Evolutionary conservation across 2,888 invertebrate species (phyloP), one percentile per base, ranked within the genome.

Genomic region (Chrysotoxum bicinctum): DNA sequence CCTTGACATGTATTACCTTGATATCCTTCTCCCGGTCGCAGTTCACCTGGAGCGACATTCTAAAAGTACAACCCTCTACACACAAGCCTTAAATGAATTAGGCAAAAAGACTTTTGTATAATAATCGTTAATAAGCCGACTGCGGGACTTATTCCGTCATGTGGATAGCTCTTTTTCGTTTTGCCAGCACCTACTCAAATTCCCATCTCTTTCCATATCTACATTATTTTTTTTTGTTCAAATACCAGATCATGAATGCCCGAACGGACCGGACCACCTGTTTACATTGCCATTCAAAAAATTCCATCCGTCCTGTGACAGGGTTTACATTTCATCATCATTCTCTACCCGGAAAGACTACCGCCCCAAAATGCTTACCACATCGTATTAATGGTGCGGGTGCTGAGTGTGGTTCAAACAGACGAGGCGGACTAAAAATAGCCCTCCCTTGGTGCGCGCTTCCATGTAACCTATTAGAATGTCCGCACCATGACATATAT

Each of bases 101-200:
- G 72, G 74, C 70, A 69, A 64, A 83, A 70, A 54, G 52, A 48
- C 58, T 70, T 79, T 50, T 43, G 60, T 58, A 66, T 66, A 75
- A 75, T 72, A 79, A 76, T 79, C 79, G 72, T 84, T 74, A 73
- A 69, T 68, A 83, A 78, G 64, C 74, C 60, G 52, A 14, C 52
- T 72, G 75, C 66, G 75, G 75, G 66, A 72, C 70, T 32, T 21
- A 66, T 84, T 43, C 30, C 79, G 66, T 79, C 74, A 50, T 79
- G 14, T 16, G 4, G 35, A 21, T n/a, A 14, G 16, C 35, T 37
- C 37, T 64, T 64, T 16, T 58, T 50, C 1, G 0, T 37, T 6
- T 19, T 12, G 16, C 9, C 37, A 7, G 8, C n/a, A 43, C 40
- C 60, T 43, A 16, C 60, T 40, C 40, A 23, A 62, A 40, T 64